Conservation (phyloP, 2,888 invertebrate genomes). For the Apomyelois bistriatella region DNA sequence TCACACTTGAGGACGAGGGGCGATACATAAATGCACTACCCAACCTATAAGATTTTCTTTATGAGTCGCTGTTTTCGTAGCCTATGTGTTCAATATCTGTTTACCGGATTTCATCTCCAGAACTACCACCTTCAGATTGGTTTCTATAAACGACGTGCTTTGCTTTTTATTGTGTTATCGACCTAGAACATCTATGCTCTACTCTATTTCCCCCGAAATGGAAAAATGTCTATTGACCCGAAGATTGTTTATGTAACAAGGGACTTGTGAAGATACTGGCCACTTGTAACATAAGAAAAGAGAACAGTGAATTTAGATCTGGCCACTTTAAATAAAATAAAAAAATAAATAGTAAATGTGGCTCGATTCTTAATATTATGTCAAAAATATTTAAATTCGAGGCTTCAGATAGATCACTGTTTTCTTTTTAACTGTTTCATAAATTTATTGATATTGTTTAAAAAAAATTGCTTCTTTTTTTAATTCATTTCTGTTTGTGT, state of each 20-base stretch:
- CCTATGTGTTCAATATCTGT: slow-evolving; percentile 5
- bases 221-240: neutral
- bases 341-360: too few species aligned
- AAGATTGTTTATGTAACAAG: neutral
- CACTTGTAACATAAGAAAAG: neutral
- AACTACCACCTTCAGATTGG: slow-evolving; percentile 19
- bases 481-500: too few species aligned
- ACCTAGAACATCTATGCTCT: slow-evolving; percentile 1
- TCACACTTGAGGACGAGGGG: too few species aligned
- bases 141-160: slow-evolving; percentile 14
- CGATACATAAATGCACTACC: too few species aligned
- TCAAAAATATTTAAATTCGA: too few species aligned
- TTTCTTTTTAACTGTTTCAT: too few species aligned
- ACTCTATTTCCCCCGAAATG: neutral
- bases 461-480: too few species aligned
- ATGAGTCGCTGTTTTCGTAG: neutral
- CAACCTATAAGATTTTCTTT: neutral
- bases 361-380: too few species aligned
- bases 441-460: too few species aligned
- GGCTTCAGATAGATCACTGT: too few species aligned
- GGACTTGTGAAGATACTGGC: neutral
- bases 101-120: slow-evolving; percentile 24
- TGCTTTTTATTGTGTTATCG: slow-evolving; percentile 18
- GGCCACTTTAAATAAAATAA: neutral
- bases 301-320: neutral